Conservation (phyloP, 2,797 vertebrate species). For the Coregonus ussuriensis region DNA sequence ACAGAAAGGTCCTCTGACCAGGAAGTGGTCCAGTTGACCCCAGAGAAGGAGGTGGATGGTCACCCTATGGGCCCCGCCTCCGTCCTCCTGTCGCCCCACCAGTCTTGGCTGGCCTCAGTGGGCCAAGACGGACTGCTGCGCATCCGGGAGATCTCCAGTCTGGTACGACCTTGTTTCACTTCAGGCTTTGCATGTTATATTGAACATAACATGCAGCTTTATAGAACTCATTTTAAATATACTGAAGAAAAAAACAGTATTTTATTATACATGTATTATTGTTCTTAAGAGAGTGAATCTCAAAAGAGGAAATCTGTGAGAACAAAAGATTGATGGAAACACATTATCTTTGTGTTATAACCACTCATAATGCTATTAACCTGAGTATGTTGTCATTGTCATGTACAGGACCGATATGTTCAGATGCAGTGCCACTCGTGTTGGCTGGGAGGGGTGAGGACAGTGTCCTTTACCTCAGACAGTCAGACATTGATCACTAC, state of each 20-base stretch:
- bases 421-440: conserved; percentile 77
- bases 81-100: conserved; percentile 73
- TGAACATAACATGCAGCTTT: neutral
- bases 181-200: neutral
- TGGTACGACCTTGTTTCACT: conserved; percentile 40
- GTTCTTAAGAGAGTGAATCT: neutral
- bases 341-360: neutral
- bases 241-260: too few species aligned
- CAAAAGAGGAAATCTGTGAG: neutral
- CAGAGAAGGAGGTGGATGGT: conserved; percentile 62
- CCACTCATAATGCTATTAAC: neutral
- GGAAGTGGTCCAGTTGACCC: conserved; percentile 37
- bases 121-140: conserved; percentile 65
- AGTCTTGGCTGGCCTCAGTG: conserved; percentile 71
- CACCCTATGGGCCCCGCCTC: conserved; percentile 72
- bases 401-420: conserved; percentile 56
- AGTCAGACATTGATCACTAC: conserved; percentile 74
- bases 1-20: neutral
- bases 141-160: conserved; percentile 32
- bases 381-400: conserved; percentile 2
- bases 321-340: neutral
- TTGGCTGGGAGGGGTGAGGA: conserved; percentile 75
- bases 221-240: neutral
- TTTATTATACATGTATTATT: neutral
- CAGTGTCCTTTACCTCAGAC: conserved; percentile 72